Evolutionary conservation across 2,113 vertebrate genomes (phyloP).

Genomic region (Nycticorax nycticorax): DNA sequence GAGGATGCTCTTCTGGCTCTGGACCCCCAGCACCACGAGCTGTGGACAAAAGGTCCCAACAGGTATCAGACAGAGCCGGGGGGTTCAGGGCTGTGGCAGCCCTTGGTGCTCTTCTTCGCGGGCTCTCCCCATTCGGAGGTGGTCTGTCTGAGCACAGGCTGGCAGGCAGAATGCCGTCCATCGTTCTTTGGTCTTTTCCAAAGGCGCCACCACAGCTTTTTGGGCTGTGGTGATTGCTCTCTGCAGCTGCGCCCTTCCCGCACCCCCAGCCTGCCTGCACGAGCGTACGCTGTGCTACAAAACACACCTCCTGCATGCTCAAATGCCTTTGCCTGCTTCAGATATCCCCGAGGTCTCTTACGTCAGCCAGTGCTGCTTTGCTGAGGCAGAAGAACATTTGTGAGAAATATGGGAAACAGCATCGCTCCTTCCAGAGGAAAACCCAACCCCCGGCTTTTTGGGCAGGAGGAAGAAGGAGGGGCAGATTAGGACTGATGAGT

Average conservation of each 20-base stretch:
- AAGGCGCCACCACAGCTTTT: not conserved
- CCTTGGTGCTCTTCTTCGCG: not conserved
- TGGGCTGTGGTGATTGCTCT: not conserved
- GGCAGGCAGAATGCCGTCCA: not conserved
- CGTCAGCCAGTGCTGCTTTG: not conserved
- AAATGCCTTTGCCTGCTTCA: not conserved
- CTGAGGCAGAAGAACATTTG: not conserved
- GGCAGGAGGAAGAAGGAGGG: not conserved
- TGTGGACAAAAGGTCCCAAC: not conserved
- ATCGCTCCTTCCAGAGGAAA: accelerated
- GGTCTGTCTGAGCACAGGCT: not conserved
- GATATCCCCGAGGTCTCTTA: not conserved
- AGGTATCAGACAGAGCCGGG: not conserved
- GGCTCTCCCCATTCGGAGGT: not conserved
- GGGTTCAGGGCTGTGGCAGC: not conserved
- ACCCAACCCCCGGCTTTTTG: accelerated
- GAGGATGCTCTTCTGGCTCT: not conserved
- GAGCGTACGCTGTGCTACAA: not conserved
- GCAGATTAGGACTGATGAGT: not conserved
- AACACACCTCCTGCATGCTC: not conserved
- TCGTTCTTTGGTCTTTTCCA: not conserved
- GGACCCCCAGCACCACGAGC: not conserved
- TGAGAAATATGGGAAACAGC: not conserved
- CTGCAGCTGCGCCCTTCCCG: not conserved
- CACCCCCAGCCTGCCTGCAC: not conserved